A percentile compares a stretch with the other conserved stretches of the same genome.
These are phyloP conservation scores for Pocillopora grandis DNA, from an alignment of 92 coral and sea anemone species.

Conservation along the genomic window DNA sequence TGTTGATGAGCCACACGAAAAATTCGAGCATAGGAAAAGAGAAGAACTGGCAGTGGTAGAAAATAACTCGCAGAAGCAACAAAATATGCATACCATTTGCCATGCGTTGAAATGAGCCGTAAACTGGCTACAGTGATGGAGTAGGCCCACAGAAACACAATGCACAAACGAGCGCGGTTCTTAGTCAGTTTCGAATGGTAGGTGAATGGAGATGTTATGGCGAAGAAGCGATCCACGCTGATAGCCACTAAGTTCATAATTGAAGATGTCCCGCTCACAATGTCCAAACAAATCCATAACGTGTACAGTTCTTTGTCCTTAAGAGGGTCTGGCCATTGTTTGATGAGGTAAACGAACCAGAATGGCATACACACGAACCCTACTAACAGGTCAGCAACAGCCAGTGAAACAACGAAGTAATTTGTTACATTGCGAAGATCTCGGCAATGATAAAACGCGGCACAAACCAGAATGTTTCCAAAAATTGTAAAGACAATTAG, in stretches of 20 bases:
- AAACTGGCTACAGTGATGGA: constrained; percentile 62
- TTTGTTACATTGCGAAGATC: constrained; percentile 80
- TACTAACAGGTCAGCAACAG: constrained; percentile 82
- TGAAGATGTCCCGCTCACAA: constrained; percentile 81
- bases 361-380: constrained; percentile 86
- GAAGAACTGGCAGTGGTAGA: constrained; percentile 76
- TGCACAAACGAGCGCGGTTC: constrained; percentile 63
- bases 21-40: constrained; percentile 74
- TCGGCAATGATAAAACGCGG: constrained; percentile 75
- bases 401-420: constrained; percentile 77
- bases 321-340: constrained; percentile 48
- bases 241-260: constrained; percentile 85
- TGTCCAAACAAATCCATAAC: constrained; percentile 77
- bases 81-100: constrained; percentile 56
- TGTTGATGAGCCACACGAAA: constrained; percentile 76
- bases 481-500: constrained; percentile 74
- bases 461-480: constrained; percentile 79
- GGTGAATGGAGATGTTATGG: constrained; percentile 78
- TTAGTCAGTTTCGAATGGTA: constrained; percentile 69
- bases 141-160: constrained; percentile 75
- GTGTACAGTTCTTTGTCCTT: constrained; percentile 46
- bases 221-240: constrained; percentile 81
- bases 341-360: constrained; percentile 63
- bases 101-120: constrained; percentile 39
- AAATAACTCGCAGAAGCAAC: constrained; percentile 80